Evolutionary conservation across 2,888 invertebrate species (phyloP).

Genomic region (Seira musarum): DNA sequence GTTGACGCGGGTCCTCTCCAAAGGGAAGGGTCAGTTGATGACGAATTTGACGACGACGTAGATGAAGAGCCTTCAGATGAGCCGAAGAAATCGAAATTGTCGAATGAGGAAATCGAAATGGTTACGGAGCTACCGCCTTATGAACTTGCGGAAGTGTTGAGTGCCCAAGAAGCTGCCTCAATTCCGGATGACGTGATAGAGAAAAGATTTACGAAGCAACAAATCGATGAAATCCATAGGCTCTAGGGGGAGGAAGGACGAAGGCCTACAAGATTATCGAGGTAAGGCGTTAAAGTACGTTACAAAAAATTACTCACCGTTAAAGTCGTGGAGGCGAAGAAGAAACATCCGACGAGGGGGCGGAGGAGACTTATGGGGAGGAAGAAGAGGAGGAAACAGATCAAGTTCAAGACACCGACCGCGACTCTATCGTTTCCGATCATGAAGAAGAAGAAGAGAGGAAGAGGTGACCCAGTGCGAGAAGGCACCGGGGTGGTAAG

Average conservation of each 20-base stretch:
- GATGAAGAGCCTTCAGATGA: conserved; percentile 9
- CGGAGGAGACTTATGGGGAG: no score
- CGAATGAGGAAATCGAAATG: neutral
- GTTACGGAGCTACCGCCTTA: conserved; percentile 5
- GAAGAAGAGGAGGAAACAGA: no score
- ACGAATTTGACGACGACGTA: neutral
- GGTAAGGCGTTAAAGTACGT: neutral
- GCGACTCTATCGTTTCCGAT: no score
- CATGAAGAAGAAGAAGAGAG: no score
- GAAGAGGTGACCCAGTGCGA: no score
- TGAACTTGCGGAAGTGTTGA: neutral
- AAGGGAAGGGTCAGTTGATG: neutral
- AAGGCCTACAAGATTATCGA: neutral
- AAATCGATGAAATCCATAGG: conserved; percentile 26
- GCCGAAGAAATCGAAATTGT: neutral
- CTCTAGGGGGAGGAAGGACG: conserved; percentile 7
- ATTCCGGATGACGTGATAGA: neutral
- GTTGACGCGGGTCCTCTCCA: conserved; percentile 12
- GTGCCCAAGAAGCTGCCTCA: neutral
- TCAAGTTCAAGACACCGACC: no score
- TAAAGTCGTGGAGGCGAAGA: neutral
- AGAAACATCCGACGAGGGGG: conserved; percentile 1
- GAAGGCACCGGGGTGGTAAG: no score
- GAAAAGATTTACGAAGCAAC: conserved; percentile 16
- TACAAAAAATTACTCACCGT: no score